Conservation (phyloP, 2,888 invertebrate genomes). For the Nasonovia ribisnigri region DNA sequence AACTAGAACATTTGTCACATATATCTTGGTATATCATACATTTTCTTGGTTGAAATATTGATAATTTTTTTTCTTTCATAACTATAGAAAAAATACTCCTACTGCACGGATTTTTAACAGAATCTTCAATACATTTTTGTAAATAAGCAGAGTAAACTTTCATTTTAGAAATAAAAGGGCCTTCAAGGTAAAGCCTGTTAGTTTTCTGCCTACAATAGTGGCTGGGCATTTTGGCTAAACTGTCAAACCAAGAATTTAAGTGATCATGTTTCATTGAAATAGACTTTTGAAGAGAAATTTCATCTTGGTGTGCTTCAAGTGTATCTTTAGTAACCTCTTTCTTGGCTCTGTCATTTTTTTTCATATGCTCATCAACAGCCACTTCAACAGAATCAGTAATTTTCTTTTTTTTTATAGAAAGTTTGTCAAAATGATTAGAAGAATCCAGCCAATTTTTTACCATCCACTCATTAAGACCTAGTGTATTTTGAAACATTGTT, state of each 20-base stretch:
- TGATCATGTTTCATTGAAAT: background rate
- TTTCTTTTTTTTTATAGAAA: background rate
- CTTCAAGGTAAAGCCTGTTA: background rate
- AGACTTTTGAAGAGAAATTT: background rate
- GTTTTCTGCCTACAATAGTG: background rate
- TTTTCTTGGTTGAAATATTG: background rate
- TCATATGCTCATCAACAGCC: background rate
- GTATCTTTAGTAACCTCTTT: background rate
- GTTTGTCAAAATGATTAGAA: background rate
- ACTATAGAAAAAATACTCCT: background rate
- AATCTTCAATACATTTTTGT: conserved; percentile 3
- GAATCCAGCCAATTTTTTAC: background rate
- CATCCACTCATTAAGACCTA: background rate
- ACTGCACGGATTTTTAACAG: background rate
- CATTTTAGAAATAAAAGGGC: too few relatives aligned
- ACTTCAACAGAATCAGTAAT: background rate
- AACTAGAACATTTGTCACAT: background rate
- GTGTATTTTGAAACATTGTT: background rate
- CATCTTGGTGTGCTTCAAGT: background rate
- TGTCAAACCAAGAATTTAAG: background rate
- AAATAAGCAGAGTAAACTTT: background rate
- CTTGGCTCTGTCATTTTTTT: background rate
- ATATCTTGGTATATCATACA: background rate
- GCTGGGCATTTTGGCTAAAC: background rate
- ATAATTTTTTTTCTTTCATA: background rate